A percentile compares a stretch with the other conserved stretches of the same genome.
These are phyloP conservation scores for Malurus elegans DNA, from an alignment of 2,113 vertebrate genomes.

Conservation along the genomic window DNA sequence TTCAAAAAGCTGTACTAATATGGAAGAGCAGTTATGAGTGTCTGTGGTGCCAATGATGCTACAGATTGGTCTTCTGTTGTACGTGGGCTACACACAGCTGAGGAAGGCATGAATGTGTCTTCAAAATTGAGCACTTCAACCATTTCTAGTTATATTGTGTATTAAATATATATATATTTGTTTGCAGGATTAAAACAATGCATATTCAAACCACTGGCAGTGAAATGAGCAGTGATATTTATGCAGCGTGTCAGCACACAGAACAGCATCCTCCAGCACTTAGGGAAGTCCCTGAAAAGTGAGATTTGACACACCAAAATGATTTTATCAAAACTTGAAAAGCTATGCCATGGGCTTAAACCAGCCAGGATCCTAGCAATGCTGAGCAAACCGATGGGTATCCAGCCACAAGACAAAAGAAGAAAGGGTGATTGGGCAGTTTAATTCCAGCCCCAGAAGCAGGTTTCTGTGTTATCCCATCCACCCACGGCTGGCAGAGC, in stretches of 20 bases:
- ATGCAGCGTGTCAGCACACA: neutral
- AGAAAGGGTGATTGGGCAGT: conserved; percentile 3
- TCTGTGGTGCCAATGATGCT: conserved; percentile 17
- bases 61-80: conserved; percentile 5
- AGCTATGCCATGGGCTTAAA: neutral
- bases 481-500: neutral
- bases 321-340: neutral
- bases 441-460: conserved; percentile 20
- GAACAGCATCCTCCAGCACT: neutral
- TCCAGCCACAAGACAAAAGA: conserved; percentile 24
- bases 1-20: conserved; percentile 30
- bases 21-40: neutral
- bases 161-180: neutral
- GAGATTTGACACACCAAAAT: neutral
- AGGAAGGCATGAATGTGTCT: conserved; percentile 39
- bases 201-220: conserved; percentile 7
- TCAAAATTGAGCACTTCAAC: conserved; percentile 45
- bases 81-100: conserved; percentile 21
- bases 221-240: neutral
- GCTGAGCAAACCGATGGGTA: neutral
- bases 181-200: conserved; percentile 52
- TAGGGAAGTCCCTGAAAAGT: neutral
- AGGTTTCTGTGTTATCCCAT: neutral
- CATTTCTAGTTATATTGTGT: conserved; percentile 9
- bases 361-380: neutral